Conservation (phyloP, 2,113 vertebrate genomes). For the Leucosticte australis region DNA sequence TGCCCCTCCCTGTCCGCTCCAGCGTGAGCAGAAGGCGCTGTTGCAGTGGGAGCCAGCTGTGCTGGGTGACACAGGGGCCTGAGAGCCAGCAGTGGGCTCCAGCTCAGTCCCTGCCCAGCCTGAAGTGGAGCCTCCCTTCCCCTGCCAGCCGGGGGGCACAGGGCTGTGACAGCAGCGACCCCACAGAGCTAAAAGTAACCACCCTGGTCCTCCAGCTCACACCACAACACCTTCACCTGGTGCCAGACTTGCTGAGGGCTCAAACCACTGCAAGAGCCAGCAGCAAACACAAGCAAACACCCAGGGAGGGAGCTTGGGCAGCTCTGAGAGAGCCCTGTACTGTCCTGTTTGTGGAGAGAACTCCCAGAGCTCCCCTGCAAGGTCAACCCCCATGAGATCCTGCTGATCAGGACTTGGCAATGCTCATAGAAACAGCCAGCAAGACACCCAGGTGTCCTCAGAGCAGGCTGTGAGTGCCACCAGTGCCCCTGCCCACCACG, state of each 20-base stretch:
- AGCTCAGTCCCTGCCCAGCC: not conserved
- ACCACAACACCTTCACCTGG: not conserved
- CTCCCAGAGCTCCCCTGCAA: not conserved
- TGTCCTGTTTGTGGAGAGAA: not conserved
- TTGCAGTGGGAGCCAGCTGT: not conserved
- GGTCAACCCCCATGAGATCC: not conserved
- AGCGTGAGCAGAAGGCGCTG: rapidly evolving
- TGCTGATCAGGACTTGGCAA: not conserved
- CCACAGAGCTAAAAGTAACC: not conserved
- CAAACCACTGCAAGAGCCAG: not conserved
- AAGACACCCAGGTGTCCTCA: not conserved
- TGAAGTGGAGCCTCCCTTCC: not conserved
- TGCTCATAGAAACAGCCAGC: not conserved
- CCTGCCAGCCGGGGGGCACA: not conserved
- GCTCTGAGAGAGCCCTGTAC: not conserved
- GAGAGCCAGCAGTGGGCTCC: not conserved
- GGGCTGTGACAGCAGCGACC: not conserved
- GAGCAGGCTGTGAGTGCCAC: not conserved
- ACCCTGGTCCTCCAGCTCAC: not conserved
- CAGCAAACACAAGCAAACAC: not conserved
- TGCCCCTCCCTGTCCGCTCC: not conserved
- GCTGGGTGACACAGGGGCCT: rapidly evolving
- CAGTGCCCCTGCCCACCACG: not conserved
- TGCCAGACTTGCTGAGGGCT: not conserved
- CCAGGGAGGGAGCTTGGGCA: not conserved